phyloP scores from a whole-genome alignment of 1,140 invertebrate genomes.

The Nebria ingens region DNA sequence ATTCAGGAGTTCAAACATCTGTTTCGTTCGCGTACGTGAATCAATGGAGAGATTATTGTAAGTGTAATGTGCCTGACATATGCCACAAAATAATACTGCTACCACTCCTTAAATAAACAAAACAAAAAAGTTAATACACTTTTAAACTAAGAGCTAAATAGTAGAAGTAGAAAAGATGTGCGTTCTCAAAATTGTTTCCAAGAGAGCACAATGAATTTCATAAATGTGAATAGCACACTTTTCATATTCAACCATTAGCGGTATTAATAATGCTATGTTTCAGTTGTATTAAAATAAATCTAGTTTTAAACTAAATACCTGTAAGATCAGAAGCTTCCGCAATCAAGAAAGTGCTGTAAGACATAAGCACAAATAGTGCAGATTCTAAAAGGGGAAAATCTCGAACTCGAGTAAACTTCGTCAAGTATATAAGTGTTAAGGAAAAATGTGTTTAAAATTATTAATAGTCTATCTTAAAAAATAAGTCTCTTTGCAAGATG shows the following conservation, averaged over 20 bases:
- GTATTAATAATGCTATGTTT: no score
- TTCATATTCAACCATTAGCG: no score
- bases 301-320: slow-evolving; percentile 47
- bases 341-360: slow-evolving; percentile 93
- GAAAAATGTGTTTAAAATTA: no score
- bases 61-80: slow-evolving; percentile 98
- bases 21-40: slow-evolving; percentile 84
- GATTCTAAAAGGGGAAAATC: slow-evolving; percentile 96
- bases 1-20: slow-evolving; percentile 90
- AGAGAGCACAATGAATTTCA: no score
- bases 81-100: slow-evolving; percentile 95
- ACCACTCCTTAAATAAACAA: slow-evolving; percentile 72
- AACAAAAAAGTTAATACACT: no score
- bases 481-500: no score
- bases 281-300: no score
- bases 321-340: slow-evolving; percentile 92
- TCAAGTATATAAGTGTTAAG: slow-evolving; percentile 55
- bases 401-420: slow-evolving; percentile 88
- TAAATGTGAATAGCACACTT: no score
- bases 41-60: slow-evolving; percentile 91
- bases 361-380: slow-evolving; percentile 94
- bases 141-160: no score
- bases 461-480: no score
- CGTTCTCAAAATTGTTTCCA: no score
- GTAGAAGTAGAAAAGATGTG: no score